A percentile compares a stretch with the other conserved stretches of the same genome.
phyloP scores from a whole-genome alignment of 2,797 vertebrate species.

The Gorsachius magnificus region DNA sequence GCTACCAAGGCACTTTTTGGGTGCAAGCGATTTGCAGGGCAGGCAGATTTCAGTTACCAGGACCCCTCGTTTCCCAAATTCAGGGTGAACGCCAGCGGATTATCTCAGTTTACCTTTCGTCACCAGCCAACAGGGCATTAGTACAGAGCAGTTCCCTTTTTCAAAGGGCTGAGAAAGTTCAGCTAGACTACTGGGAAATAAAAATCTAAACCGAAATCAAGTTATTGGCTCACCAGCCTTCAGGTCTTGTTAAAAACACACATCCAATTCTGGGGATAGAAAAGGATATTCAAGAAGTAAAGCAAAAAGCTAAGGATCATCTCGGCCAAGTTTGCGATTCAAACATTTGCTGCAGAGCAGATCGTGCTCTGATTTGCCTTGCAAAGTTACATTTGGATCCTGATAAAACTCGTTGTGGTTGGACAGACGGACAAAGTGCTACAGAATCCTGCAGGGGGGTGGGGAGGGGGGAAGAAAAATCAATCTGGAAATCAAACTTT shows the following conservation, averaged over 20 bases:
- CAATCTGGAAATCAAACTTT: not conserved
- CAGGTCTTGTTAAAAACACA: not conserved
- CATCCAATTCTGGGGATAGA: not conserved
- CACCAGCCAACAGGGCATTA: not conserved
- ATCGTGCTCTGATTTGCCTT: not conserved
- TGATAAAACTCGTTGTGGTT: not conserved
- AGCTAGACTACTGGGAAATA: not conserved
- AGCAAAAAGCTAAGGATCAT: not conserved
- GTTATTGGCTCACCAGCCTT: accelerated
- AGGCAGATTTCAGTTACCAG: not conserved
- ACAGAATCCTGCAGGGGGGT: not conserved
- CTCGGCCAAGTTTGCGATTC: not conserved
- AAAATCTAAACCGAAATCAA: not conserved
- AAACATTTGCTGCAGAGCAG: not conserved
- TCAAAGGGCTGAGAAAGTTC: not conserved
- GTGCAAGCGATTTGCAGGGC: not conserved
- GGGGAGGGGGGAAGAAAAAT: not conserved
- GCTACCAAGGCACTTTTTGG: not conserved
- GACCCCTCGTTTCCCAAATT: not conserved
- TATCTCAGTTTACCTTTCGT: not conserved
- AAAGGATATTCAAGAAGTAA: not conserved
- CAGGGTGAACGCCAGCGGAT: accelerated
- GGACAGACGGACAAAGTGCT: not conserved
- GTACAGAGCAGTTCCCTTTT: not conserved
- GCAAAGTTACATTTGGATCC: not conserved